Conservation (phyloP, 2,888 invertebrate species). For the Lissocephala sabroskyi region DNA sequence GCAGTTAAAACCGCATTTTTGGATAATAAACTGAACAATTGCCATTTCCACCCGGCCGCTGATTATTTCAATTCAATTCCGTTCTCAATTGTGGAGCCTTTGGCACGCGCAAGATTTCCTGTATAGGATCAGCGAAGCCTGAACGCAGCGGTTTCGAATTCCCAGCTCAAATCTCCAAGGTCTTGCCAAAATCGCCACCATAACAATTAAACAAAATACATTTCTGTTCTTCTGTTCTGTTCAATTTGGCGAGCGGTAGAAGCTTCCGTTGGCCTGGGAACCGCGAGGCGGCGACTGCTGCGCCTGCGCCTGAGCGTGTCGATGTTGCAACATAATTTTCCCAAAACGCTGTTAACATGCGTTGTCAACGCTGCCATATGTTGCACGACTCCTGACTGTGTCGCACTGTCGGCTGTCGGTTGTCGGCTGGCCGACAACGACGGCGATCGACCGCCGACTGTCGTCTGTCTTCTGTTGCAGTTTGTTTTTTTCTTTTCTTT, state of each 20-base stretch:
- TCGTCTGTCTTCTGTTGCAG: constrained; percentile 7
- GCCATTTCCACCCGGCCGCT: no score
- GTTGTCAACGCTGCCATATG: constrained; percentile 62
- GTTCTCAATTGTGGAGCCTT: constrained; percentile 16
- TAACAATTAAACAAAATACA: no score
- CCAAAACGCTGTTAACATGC: constrained; percentile 61
- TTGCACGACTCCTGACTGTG: constrained; percentile 37
- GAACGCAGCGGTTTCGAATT: neutral
- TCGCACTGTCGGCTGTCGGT: neutral
- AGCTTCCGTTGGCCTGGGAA: constrained; percentile 32
- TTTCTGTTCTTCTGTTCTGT: no score
- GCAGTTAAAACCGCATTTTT: constrained; percentile 50
- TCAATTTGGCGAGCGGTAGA: no score
- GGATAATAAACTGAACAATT: constrained; percentile 45
- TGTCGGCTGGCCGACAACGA: constrained; percentile 2
- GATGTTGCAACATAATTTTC: constrained; percentile 41
- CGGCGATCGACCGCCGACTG: neutral
- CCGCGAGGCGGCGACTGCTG: no score
- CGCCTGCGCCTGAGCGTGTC: constrained; percentile 12
- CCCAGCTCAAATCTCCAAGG: no score
- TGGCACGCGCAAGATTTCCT: constrained; percentile 60
- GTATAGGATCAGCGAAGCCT: constrained; percentile 10
- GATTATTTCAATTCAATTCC: neutral
- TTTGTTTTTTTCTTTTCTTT: neutral
- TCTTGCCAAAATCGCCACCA: no score